Percentiles rank a stretch among this genome's conserved stretches.
Evolutionary conservation across 2,113 vertebrate species (phyloP).

Genomic region (Coptodon rendalli): DNA sequence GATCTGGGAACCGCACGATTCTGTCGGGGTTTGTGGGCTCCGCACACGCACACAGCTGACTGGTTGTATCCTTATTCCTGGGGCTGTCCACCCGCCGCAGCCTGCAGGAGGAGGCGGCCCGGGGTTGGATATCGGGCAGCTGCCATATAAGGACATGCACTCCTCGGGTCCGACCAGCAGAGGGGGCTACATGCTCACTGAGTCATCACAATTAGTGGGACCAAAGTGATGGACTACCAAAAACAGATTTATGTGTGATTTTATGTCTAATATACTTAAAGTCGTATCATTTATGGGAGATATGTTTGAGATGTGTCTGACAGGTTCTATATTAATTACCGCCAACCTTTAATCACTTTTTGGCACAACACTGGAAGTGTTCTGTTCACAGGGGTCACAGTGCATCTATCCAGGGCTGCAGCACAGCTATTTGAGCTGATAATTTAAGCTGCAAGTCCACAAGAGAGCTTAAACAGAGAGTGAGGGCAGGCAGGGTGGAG

Average conservation of each 20-base stretch:
- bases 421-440: not conserved
- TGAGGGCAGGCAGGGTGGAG: not conserved
- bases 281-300: not conserved
- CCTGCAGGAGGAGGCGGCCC: not conserved
- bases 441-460: rapidly evolving
- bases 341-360: not conserved
- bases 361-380: not conserved
- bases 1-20: not conserved
- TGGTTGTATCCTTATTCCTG: not conserved
- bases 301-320: not conserved
- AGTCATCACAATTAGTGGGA: rapidly evolving
- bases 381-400: not conserved
- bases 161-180: rapidly evolving
- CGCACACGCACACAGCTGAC: not conserved
- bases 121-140: not conserved
- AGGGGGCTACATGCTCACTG: not conserved
- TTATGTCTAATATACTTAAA: not conserved
- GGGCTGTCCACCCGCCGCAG: not conserved
- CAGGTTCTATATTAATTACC: not conserved
- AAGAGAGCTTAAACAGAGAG: not conserved
- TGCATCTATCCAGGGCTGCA: not conserved
- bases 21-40: not conserved
- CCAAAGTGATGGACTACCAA: not conserved
- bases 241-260: not conserved
- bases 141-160: not conserved